phyloP scores from a whole-genome alignment of 2,888 invertebrate genomes.

The Notodonta ziczac region DNA sequence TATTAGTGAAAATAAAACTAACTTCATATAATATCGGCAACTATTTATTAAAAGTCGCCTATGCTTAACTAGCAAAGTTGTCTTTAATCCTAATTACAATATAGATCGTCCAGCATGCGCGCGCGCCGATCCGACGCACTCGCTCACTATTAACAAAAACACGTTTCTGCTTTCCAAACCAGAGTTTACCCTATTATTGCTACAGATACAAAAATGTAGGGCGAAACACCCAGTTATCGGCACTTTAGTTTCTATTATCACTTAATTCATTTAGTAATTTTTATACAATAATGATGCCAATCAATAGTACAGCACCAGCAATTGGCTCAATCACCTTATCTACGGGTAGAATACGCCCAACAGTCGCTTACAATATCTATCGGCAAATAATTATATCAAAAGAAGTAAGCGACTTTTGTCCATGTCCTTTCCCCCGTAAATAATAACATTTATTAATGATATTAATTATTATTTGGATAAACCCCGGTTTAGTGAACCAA shows the following conservation, averaged over 20 bases:
- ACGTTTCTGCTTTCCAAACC: conserved; percentile 16
- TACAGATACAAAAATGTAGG: conserved; percentile 8
- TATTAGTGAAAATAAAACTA: conserved; percentile 25
- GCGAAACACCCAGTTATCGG: no score
- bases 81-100: conserved; percentile 34
- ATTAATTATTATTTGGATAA: not conserved
- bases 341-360: no score
- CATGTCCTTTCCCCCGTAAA: no score
- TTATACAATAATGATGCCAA: no score
- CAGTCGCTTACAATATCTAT: no score
- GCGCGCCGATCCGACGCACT: conserved; percentile 1
- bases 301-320: no score
- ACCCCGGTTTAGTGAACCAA: conserved; percentile 1
- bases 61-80: conserved; percentile 32
- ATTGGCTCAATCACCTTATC: no score
- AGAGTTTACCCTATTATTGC: conserved; percentile 7
- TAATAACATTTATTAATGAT: not conserved
- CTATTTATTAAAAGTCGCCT: conserved; percentile 39
- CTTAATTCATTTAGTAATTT: no score
- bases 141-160: conserved; percentile 7
- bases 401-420: not conserved
- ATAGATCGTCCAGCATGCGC: conserved; percentile 26
- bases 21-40: conserved; percentile 23
- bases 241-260: no score
- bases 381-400: not conserved